Percentiles rank a stretch among this genome's conserved stretches.
phyloP scores from a whole-genome alignment of 2,797 vertebrate genomes.

The Cryptoblepharus egeriae region DNA sequence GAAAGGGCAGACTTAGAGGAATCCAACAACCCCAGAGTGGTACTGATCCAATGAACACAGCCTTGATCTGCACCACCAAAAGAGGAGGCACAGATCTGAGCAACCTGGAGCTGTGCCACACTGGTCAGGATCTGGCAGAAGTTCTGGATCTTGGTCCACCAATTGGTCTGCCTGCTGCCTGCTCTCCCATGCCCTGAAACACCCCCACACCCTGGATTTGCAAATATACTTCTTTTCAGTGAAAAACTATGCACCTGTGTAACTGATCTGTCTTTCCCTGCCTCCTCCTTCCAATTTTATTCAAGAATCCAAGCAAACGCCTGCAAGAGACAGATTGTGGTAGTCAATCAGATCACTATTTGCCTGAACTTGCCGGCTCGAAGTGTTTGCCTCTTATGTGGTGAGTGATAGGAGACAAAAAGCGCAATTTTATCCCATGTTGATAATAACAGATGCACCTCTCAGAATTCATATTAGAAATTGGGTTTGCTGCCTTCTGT shows the following conservation, averaged over 20 bases:
- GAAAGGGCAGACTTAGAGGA: too few relatives aligned
- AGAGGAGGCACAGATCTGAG: too few relatives aligned
- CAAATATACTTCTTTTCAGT: neutral
- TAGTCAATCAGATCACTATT: conserved; percentile 67
- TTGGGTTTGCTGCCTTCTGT: conserved; percentile 70
- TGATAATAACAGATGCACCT: conserved; percentile 73
- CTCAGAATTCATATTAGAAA: conserved; percentile 72
- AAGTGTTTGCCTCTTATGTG: conserved; percentile 55
- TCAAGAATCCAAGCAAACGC: conserved; percentile 57
- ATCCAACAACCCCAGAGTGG: too few relatives aligned
- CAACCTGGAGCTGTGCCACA: too few relatives aligned
- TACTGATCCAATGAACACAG: too few relatives aligned
- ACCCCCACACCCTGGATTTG: too few relatives aligned
- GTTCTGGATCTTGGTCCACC: too few relatives aligned
- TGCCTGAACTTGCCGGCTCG: conserved; percentile 56
- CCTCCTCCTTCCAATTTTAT: conserved; percentile 44
- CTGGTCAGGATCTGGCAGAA: too few relatives aligned
- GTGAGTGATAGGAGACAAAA: conserved; percentile 69
- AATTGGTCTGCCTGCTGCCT: too few relatives aligned
- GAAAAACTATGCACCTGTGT: conserved; percentile 43
- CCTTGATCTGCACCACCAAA: too few relatives aligned
- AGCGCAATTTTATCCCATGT: conserved; percentile 65
- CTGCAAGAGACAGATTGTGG: conserved; percentile 66
- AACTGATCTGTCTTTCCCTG: conserved; percentile 28
- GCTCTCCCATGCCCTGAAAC: too few relatives aligned